Percentiles rank a stretch among this genome's conserved stretches.
These are phyloP conservation scores for Apeltes quadracus DNA, from an alignment of 2,113 vertebrate species.

Conservation along the genomic window DNA sequence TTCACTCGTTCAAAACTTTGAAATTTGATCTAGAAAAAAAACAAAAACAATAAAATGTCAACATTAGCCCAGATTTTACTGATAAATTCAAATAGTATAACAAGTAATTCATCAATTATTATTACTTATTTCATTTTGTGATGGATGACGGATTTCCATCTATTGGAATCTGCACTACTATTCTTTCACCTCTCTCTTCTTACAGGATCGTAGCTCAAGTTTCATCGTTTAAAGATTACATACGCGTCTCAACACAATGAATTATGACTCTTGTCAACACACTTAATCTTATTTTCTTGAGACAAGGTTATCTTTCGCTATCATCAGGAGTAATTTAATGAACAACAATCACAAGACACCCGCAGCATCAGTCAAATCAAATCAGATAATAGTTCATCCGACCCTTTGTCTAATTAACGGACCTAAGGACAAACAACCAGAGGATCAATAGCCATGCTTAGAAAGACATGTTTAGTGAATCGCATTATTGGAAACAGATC, in stretches of 20 bases:
- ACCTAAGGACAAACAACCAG: slow-evolving; percentile 26
- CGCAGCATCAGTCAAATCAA: slow-evolving; percentile 16
- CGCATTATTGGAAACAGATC: slow-evolving; percentile 25
- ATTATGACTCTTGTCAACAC: not conserved
- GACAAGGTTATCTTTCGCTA: not conserved
- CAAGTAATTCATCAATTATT: not conserved
- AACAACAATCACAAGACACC: slow-evolving; percentile 20
- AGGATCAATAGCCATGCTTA: slow-evolving; percentile 27
- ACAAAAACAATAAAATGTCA: no score
- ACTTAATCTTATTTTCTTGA: not conserved
- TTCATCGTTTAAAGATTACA: not conserved
- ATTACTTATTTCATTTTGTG: not conserved
- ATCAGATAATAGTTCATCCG: slow-evolving; percentile 30
- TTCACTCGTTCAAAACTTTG: slow-evolving; percentile 11
- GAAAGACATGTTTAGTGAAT: slow-evolving; percentile 6
- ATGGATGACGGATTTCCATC: not conserved
- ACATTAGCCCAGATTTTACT: not conserved
- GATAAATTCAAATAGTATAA: not conserved
- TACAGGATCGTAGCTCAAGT: not conserved
- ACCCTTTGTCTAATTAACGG: slow-evolving; percentile 35
- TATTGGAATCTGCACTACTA: not conserved
- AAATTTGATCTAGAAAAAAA: slow-evolving; percentile 3
- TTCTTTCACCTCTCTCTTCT: not conserved
- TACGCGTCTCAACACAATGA: not conserved
- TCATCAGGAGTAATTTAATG: slow-evolving; percentile 24